phyloP scores from a whole-genome alignment of 2,797 vertebrate genomes.

The Botia almorhae region DNA sequence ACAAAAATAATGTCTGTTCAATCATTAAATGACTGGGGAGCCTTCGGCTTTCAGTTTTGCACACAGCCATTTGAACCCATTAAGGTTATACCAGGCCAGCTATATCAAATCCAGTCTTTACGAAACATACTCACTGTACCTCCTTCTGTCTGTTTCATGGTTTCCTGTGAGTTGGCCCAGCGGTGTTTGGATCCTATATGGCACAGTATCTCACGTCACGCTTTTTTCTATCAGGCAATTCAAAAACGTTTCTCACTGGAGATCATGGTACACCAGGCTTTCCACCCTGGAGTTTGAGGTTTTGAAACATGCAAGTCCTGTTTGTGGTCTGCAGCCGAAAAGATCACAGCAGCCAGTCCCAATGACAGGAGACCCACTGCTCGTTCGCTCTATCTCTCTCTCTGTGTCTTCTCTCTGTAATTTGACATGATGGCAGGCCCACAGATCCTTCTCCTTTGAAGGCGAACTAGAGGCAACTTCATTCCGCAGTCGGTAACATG shows the following conservation, averaged over 20 bases:
- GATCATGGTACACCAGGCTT: conserved; percentile 15
- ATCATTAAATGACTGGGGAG: not conserved
- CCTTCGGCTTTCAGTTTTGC: not conserved
- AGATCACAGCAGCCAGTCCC: conserved; percentile 50
- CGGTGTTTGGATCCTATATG: conserved; percentile 24
- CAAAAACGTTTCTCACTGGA: conserved; percentile 39
- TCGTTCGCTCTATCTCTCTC: not conserved
- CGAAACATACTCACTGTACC: not conserved
- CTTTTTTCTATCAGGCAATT: conserved; percentile 32
- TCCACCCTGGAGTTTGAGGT: conserved; percentile 46
- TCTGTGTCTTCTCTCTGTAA: conserved; percentile 35
- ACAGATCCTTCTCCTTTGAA: conserved; percentile 57
- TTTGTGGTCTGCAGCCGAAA: conserved; percentile 42
- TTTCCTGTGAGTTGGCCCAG: conserved; percentile 10
- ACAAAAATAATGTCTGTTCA: not conserved
- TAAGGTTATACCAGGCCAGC: not conserved
- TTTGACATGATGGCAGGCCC: conserved; percentile 47
- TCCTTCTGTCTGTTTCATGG: not conserved
- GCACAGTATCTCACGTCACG: conserved; percentile 17
- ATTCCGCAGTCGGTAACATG: conserved; percentile 38
- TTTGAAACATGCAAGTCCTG: conserved; percentile 37
- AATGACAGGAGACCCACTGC: conserved; percentile 35
- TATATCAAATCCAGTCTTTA: not conserved
- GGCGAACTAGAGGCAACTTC: conserved; percentile 49
- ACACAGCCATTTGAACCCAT: not conserved